Conservation (phyloP, 2,797 vertebrate species). For the Amphiprion clarkii region DNA sequence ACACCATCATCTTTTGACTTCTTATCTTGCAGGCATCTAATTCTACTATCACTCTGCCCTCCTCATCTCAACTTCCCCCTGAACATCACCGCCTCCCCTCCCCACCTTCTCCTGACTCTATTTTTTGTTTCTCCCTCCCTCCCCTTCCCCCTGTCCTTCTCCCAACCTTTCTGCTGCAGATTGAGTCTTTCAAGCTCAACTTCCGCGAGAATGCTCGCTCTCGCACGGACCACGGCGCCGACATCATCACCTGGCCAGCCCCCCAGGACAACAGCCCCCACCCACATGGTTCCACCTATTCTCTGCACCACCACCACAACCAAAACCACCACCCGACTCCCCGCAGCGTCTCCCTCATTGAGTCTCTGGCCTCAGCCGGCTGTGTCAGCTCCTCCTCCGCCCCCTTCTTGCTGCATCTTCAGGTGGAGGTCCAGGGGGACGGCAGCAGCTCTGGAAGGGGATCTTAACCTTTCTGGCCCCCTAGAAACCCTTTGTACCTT, state of each 20-base stretch:
- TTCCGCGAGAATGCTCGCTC: slow-evolving; percentile 92
- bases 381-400: slow-evolving; percentile 67
- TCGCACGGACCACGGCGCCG: slow-evolving; percentile 92
- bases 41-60: slow-evolving; percentile 91
- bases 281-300: slow-evolving; percentile 52
- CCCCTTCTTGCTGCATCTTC: slow-evolving; percentile 58
- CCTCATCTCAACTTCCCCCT: slow-evolving; percentile 73
- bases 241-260: slow-evolving; percentile 86
- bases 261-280: slow-evolving; percentile 78
- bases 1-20: slow-evolving; percentile 85
- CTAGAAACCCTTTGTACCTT: slow-evolving; percentile 14
- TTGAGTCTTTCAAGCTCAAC: slow-evolving; percentile 94
- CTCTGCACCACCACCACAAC: slow-evolving; percentile 36
- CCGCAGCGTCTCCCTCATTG: slow-evolving; percentile 78
- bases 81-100: slow-evolving; percentile 49
- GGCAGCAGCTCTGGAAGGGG: slow-evolving; percentile 48
- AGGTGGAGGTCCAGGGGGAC: slow-evolving; percentile 60
- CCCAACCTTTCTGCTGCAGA: slow-evolving; percentile 91
- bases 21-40: slow-evolving; percentile 99
- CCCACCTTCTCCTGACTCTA: slow-evolving; percentile 70
- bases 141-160: slow-evolving; percentile 51
- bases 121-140: slow-evolving; percentile 64
- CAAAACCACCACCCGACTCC: slow-evolving; percentile 66
- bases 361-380: slow-evolving; percentile 72
- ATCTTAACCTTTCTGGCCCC: slow-evolving; percentile 36